A percentile compares a stretch with the other conserved stretches of the same genome.
These are phyloP conservation scores for Carterocephalus palaemon DNA, from an alignment of 2,888 invertebrate genomes.

Conservation along the genomic window DNA sequence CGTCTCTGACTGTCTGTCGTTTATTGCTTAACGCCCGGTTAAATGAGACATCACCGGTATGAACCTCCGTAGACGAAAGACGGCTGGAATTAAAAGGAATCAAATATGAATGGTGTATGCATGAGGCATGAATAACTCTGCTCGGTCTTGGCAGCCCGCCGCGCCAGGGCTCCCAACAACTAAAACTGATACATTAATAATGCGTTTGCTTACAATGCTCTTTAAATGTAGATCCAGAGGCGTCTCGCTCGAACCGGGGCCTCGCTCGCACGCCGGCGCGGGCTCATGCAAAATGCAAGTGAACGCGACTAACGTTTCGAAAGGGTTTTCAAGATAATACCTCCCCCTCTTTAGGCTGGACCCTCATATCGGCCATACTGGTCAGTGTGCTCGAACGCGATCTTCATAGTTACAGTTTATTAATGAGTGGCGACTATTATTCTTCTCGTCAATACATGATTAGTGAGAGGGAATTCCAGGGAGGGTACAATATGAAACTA, in stretches of 20 bases:
- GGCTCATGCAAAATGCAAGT: constrained; percentile 72
- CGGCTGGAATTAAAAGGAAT: constrained; percentile 74
- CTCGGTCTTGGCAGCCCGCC: constrained; percentile 60
- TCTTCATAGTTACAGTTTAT: constrained; percentile 22
- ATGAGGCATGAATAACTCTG: constrained; percentile 69
- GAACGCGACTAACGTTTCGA: constrained; percentile 53
- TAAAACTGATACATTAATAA: constrained; percentile 78
- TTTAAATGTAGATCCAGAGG: constrained; percentile 75
- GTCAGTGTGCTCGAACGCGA: constrained; percentile 36
- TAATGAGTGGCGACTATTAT: constrained; percentile 17
- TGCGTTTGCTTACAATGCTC: constrained; percentile 78
- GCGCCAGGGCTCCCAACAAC: constrained; percentile 70
- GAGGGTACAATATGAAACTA: no score
- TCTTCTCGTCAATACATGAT: constrained; percentile 10
- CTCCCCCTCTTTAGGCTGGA: constrained; percentile 38
- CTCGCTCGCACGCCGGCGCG: constrained; percentile 50
- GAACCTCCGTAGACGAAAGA: constrained; percentile 56
- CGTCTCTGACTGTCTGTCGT: no score
- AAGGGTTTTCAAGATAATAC: constrained; percentile 60
- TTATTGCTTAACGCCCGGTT: constrained; percentile 27
- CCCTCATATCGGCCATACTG: constrained; percentile 44
- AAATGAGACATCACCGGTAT: constrained; percentile 43
- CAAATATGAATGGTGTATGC: constrained; percentile 74
- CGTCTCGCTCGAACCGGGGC: constrained; percentile 46
- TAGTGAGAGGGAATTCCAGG: constrained; percentile 4